Evolutionary conservation across 2,888 invertebrate species (phyloP), one percentile per base, ranked within the genome.

Genomic region (Acanthococcus lagerstroemiae): DNA sequence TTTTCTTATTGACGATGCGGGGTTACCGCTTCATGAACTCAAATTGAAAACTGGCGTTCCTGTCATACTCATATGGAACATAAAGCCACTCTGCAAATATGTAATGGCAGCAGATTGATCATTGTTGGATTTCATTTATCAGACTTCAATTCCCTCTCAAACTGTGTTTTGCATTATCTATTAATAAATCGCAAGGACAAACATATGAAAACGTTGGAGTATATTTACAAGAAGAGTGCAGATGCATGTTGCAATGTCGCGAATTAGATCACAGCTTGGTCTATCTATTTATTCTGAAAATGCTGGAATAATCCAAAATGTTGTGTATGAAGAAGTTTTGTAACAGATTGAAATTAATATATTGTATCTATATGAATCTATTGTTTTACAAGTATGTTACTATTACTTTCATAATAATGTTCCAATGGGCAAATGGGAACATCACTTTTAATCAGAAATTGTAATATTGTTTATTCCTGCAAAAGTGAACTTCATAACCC

Each of bases 161-260:
- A 61, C 57, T 71, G 22, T 69, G 69, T 57, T 71, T 70, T 66
- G 67, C 70, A 3, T 68, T 71, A 67, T 63, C 70, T 1, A 68
- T 71, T n/a, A 70, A 71, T 22, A 71, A 69, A 63, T 68, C 68
- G 26, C 70, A 70, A 69, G 70, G 70, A 3, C 70, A 70, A 67
- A 66, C 69, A 15, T 66, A 70, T 65, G 56, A 17, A 24, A 60
- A 69, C 55, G 67, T 68, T 48, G 69, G 69, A 24, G 4, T 71
- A 7, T 54, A 71, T 65, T 48, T 70, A 65, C 66, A 68, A 56
- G 69, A 67, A 30, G 46, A 63, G n/a, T 69, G 69, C 69, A 70
- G 58, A 52, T 65, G 2, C 65, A 67, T 19, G 61, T 60, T 2
- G 66, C 66, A 19, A 52, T 22, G n/a, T 66, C 50, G 4, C 12